Base-by-base conservation (phyloP, 2,888 invertebrate genomes). In the Acronicta psi region DNA sequence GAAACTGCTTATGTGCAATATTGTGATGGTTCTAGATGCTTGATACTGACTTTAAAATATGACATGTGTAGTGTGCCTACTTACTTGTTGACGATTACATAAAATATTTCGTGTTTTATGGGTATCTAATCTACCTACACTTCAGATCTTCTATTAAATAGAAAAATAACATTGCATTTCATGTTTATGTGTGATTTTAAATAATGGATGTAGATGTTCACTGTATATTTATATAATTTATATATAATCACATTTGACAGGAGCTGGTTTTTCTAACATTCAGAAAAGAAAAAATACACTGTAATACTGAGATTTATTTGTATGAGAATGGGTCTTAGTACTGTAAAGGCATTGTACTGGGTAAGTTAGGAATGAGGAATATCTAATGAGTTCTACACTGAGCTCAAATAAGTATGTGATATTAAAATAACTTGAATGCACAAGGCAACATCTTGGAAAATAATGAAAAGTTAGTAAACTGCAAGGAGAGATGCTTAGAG, bases 391-490 rank as follows among this genome's bases (percentile, higher is more conserved):
- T 43, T 55, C 44, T 38, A 20, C 36, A 59, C 37, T 52, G 23
- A 53, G 54, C 54, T 69, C 58, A 61, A 56, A n/a, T n/a, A n/a
- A n/a, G 56, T 16, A 62, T 59, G 72, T 75, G 77, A 75, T 77
- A 75, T 58, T 74, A 50, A 49, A 60, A 43, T 63, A 54, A 62
- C 18, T 54, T 49, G 38, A 46, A 61, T 57, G 54, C 47, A 66
- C 45, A 70, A 60, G 45, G 37, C 25, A 52, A 64, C 56, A 75
- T 57, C 59, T 63, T 51, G 50, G 31, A 38, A 52, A 20, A 37
- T 16, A 43, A 59, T 49, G 14, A 50, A 45, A 25, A 50, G 18
- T 46, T n/a, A n/a, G 34, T n/a, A 13, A 34, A 11, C 41, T 41
- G 2, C 18, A 38, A 44, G 20, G 44, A 54, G 42, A 54, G 74